These are phyloP conservation scores for Synergus japonicus DNA, from an alignment of 2,888 invertebrate species.

Conservation along the genomic window DNA sequence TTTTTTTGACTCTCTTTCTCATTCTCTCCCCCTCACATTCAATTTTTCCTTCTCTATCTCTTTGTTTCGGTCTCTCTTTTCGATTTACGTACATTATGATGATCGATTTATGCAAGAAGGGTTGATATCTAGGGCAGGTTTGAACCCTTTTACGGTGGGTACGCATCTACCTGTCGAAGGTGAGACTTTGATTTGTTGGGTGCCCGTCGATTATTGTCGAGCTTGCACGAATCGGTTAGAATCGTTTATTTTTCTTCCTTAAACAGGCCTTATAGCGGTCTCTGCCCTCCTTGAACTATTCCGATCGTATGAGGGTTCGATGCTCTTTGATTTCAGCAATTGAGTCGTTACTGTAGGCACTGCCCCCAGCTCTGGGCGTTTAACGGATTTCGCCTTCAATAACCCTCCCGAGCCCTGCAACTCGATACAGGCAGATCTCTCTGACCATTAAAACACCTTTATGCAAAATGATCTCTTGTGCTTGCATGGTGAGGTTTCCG, in stretches of 20 bases:
- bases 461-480: background rate
- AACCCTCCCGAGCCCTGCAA: background rate
- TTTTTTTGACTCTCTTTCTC: slow-evolving; percentile 10
- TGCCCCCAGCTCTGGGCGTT: slow-evolving; percentile 36
- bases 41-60: slow-evolving; percentile 34
- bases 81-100: slow-evolving; percentile 45
- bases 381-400: slow-evolving; percentile 39
- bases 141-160: slow-evolving; percentile 45
- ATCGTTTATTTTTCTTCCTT: slow-evolving; percentile 54
- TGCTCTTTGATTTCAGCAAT: slow-evolving; percentile 37
- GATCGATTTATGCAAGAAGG: slow-evolving; percentile 32
- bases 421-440: slow-evolving; percentile 2
- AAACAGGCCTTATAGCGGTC: slow-evolving; percentile 50
- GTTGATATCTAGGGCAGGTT: slow-evolving; percentile 28
- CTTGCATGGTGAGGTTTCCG: no score
- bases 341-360: slow-evolving; percentile 37
- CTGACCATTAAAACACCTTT: slow-evolving; percentile 39
- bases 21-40: background rate
- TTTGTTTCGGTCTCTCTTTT: slow-evolving; percentile 39
- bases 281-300: slow-evolving; percentile 28
- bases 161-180: slow-evolving; percentile 57
- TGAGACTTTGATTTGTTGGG: slow-evolving; percentile 54
- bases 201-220: slow-evolving; percentile 50
- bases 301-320: slow-evolving; percentile 21
- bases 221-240: slow-evolving; percentile 49